Percentiles rank a stretch among this genome's conserved stretches.
These are phyloP conservation scores for Gnatocerus cornutus DNA, from an alignment of 2,888 invertebrate genomes.

Conservation along the genomic window DNA sequence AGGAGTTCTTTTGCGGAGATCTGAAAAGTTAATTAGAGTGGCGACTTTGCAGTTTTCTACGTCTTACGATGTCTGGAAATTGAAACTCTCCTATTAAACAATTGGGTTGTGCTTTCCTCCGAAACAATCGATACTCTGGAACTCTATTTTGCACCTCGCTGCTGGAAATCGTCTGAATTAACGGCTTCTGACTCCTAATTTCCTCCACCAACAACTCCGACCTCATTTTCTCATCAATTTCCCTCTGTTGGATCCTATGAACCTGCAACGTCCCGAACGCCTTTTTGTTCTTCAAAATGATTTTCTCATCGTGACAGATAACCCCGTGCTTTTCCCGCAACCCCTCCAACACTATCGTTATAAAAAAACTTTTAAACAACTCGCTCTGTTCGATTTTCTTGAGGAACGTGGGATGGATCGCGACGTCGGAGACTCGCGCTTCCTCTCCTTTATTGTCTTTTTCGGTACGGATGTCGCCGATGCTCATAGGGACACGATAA, in stretches of 20 bases:
- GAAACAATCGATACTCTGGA: constrained; percentile 76
- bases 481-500: constrained; percentile 92
- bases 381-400: constrained; percentile 81
- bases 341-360: constrained; percentile 86
- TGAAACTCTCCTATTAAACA: constrained; percentile 78
- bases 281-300: constrained; percentile 82
- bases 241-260: constrained; percentile 83
- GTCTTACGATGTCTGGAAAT: constrained; percentile 76
- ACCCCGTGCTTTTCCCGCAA: constrained; percentile 85
- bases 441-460: constrained; percentile 82
- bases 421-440: constrained; percentile 87
- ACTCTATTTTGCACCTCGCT: constrained; percentile 65
- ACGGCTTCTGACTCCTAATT: constrained; percentile 54
- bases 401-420: constrained; percentile 85
- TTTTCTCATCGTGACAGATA: constrained; percentile 78
- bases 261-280: constrained; percentile 82
- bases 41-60: neutral
- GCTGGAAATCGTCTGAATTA: constrained; percentile 65
- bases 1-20: constrained; percentile 77
- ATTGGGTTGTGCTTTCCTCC: constrained; percentile 74
- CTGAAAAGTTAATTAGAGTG: constrained; percentile 67
- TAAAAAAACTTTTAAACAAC: constrained; percentile 85
- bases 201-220: constrained; percentile 56
- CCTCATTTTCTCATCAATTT: constrained; percentile 72
- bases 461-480: constrained; percentile 86